Evolutionary conservation across 1,140 invertebrate species (phyloP).

Genomic region (Spodoptera litura): DNA sequence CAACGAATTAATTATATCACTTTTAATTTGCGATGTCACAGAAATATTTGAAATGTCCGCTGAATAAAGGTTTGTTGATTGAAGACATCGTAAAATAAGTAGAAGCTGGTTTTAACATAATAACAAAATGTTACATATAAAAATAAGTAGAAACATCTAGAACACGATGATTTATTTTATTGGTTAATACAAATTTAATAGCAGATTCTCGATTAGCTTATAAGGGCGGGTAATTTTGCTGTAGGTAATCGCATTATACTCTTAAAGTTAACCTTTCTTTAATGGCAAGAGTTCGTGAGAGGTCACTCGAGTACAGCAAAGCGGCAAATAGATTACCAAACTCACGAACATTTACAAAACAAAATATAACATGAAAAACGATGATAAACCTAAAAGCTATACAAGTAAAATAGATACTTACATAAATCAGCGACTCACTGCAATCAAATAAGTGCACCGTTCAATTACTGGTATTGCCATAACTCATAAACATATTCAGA

Average conservation of each 20-base stretch:
- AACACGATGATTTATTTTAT: not conserved
- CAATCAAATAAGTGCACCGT: conserved; percentile 34
- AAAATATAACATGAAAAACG: not conserved
- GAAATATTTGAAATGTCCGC: too few relatives aligned
- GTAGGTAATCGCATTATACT: conserved; percentile 2
- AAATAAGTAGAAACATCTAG: not conserved
- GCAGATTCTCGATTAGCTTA: not conserved
- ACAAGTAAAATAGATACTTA: not conserved
- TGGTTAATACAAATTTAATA: conserved; percentile 2
- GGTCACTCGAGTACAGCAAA: not conserved
- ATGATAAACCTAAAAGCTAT: not conserved
- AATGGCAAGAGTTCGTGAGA: conserved; percentile 17
- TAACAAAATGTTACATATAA: not conserved
- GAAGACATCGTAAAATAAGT: too few relatives aligned
- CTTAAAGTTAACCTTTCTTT: not conserved
- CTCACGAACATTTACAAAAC: not conserved
- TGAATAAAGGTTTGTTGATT: too few relatives aligned
- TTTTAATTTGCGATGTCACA: too few relatives aligned
- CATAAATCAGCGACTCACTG: not conserved
- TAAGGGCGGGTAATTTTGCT: not conserved
- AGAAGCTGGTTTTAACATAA: too few relatives aligned
- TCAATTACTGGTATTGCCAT: conserved; percentile 26
- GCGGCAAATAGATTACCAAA: not conserved
- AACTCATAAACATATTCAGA: conserved; percentile 13
- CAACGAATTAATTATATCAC: too few relatives aligned